Base-by-base conservation (phyloP, 2,888 invertebrate genomes). In the Onthophagus sagittarius region DNA sequence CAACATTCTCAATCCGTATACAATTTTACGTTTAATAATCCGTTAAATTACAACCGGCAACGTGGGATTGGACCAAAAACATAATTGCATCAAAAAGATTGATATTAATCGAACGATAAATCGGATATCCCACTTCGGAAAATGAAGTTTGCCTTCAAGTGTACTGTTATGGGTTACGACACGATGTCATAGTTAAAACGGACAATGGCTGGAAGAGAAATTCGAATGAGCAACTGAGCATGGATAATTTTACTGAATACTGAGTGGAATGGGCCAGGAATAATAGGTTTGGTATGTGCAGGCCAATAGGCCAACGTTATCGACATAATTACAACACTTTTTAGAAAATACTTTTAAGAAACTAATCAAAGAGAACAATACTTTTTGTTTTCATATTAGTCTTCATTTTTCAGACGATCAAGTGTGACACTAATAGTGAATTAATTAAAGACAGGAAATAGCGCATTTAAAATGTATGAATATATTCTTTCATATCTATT, bases 91-190 rank as follows among this genome's bases (percentile, higher is more conserved):
- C 39, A 53, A 53, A 53, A 9, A 7, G 39, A 53, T 53, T 53
- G 39, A 53, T 11, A 53, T 53, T 11, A 23, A 53, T 11, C 39
- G 39, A 11, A 53, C 9, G 39, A 53, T 53, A 53, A 23, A 53
- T 53, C 39, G 39, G 23, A 7, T 53, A 53, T 9, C 39, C 39
- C 7, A 53, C 11, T 53, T 53, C 11, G 11, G 39, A 53, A 53
- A 53, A 53, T 53, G 39, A 53, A 53, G 39, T 53, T 53, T 67
- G 9, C 67, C 7, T 31, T 67, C 23, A 15, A 32, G 67, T 67
- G 67, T 67, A 23, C 67, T 67, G 67, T 67, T 67, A 67, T 67
- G 67, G 67, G 31, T 67, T 32, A 67, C 67, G 32, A 67, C 31
- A 67, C 23, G 67, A 67, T 67, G 67, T 67, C 67, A 67, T 23